Base-by-base conservation (phyloP, 2,113 vertebrate species). In the Hassar affinis region DNA sequence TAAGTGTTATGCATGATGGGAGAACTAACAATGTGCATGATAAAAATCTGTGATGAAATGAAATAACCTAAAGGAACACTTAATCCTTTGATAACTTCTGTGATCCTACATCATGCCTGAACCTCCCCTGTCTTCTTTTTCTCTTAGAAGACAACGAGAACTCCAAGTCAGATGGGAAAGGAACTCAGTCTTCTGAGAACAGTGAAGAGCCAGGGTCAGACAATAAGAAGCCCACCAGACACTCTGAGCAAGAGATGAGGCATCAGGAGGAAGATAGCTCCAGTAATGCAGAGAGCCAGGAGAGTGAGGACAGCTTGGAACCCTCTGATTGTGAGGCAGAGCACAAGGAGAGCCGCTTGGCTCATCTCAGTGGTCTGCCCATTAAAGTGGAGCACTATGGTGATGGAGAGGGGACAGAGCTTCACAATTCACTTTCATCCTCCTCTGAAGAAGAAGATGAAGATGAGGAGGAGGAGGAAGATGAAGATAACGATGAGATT, bases 361-460 rank as follows among this genome's bases (percentile, higher is more conserved):
- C 94, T 56, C 92, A 93, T 45, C 94, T 97, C 81, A 96, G 95
- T n/a, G 95, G 96, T 22, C 96, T 98, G 92, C 97, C 96, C 88
- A 99, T 99, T 89, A 99, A 99, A 91, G 98, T 98, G 74, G 98
- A 99, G 92, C 97, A 95, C 86, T 99, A 97, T 0, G 96, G 95
- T 59, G 98, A 98, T 59, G 96, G 96, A 35, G 97, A 99, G 71
- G 96, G 96, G 71, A 90, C 94, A 47, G 95, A 97, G 89, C 89
- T 96, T 90, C 95, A 93, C 88, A 95, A 95, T 91, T 96, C 96
- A 0, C 94, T 95, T 81, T 96, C 95, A 0, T 98, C 97, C 47
- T 93, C 93, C 8, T 97, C 96, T n/a, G 97, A 96, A 0, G 97
- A 97, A 85, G 96, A 96, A 79, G 95, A 97, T 56, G 87, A 88